Conservation (phyloP, 2,888 invertebrate genomes). For the Ochropacha duplaris region DNA sequence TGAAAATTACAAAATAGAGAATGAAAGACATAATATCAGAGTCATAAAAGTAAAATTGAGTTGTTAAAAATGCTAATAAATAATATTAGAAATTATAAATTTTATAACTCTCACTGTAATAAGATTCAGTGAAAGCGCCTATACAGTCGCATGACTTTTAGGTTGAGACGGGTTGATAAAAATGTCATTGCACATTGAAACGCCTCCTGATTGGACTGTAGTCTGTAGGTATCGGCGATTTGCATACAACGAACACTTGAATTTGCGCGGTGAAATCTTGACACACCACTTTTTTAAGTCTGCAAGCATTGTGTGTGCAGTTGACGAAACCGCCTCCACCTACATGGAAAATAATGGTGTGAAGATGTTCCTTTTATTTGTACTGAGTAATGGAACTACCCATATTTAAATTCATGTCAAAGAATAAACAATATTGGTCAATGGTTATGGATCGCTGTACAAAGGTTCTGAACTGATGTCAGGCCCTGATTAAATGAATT, state of each 20-base stretch:
- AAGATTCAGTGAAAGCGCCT: conserved; percentile 44
- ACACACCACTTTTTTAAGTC: conserved; percentile 44
- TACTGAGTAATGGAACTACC: background rate
- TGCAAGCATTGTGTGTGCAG: conserved; percentile 26
- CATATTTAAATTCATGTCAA: background rate
- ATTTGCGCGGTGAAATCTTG: conserved; percentile 57
- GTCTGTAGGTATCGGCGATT: conserved; percentile 40
- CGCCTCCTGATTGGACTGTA: conserved; percentile 38
- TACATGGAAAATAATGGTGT: background rate
- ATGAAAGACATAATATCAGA: too few relatives aligned
- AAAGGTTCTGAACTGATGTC: background rate
- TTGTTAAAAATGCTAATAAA: background rate
- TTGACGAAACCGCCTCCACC: conserved; percentile 15
- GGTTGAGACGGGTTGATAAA: conserved; percentile 38
- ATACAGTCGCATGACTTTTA: conserved; percentile 14
- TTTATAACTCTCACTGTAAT: conserved; percentile 9
- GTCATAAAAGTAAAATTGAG: background rate
- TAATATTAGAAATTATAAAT: conserved; percentile 5
- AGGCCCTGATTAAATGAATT: background rate
- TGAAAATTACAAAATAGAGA: too few relatives aligned
- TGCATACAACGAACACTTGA: conserved; percentile 58
- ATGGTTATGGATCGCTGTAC: background rate
- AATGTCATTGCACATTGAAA: conserved; percentile 48
- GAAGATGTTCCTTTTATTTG: background rate
- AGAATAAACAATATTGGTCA: too few relatives aligned